Evolutionary conservation across 2,113 vertebrate genomes (phyloP).

Genomic region (Nesoenas mayeri): DNA sequence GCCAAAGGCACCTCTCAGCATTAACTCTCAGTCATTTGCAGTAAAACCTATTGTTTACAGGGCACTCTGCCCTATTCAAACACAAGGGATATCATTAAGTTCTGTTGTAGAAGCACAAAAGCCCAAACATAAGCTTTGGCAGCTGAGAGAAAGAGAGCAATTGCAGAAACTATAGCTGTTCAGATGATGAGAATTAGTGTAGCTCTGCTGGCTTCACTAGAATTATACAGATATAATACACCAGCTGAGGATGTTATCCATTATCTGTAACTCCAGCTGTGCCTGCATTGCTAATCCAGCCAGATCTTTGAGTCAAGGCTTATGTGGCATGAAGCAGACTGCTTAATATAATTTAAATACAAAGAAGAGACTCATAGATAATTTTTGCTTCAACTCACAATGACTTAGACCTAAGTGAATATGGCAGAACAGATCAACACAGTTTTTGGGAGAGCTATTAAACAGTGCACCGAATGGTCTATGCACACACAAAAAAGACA

Average conservation of each 20-base stretch:
- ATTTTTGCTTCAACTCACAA: neutral
- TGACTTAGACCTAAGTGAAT: neutral
- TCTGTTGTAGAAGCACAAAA: neutral
- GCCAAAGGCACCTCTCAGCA: neutral
- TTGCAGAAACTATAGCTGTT: neutral
- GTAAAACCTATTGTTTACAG: neutral
- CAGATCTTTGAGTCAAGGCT: neutral
- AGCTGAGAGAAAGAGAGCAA: neutral
- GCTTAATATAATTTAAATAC: neutral
- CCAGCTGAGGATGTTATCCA: conserved; percentile 28
- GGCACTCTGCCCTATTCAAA: neutral
- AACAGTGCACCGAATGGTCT: neutral
- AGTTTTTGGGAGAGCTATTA: neutral
- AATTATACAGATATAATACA: neutral
- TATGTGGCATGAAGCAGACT: neutral
- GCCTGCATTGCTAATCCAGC: neutral
- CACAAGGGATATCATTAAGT: neutral
- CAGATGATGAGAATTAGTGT: neutral
- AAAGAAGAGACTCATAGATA: neutral
- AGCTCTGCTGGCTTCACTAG: neutral
- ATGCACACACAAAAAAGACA: neutral
- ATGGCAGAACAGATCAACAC: neutral
- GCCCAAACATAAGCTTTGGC: neutral
- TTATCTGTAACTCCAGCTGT: conserved; percentile 33
- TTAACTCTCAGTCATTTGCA: neutral